Percentiles rank a stretch among this genome's conserved stretches.
phyloP scores from a whole-genome alignment of 2,113 vertebrate genomes.

The Pteruthius melanotis region DNA sequence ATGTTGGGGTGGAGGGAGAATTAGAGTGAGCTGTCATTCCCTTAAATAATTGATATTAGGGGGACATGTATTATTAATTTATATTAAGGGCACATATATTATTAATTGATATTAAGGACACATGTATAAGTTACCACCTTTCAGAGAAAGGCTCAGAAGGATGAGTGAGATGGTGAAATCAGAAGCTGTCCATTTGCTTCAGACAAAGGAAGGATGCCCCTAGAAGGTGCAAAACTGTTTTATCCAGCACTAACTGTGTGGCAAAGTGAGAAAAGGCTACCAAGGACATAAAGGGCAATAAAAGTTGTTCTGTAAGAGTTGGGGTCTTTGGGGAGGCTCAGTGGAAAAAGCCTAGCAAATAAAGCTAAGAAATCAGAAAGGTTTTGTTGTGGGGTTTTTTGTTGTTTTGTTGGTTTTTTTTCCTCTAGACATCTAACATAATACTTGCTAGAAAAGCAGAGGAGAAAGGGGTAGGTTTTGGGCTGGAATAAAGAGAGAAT shows the following conservation, averaged over 20 bases:
- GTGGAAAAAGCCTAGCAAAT: neutral
- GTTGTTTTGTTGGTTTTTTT: neutral
- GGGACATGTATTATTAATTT: neutral
- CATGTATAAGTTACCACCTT: neutral
- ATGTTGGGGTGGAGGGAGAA: neutral
- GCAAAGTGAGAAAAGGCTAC: neutral
- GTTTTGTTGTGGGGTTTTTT: neutral
- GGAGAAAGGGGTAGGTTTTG: neutral
- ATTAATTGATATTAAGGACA: neutral
- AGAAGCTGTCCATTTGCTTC: neutral
- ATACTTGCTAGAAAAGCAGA: neutral
- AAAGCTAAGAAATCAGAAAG: neutral
- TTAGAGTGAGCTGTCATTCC: neutral
- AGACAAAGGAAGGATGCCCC: neutral
- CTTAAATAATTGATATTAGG: neutral
- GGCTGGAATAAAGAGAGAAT: neutral
- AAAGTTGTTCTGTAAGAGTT: neutral
- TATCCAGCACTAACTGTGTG: neutral
- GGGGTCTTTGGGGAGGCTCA: neutral
- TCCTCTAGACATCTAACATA: neutral
- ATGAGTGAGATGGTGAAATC: neutral
- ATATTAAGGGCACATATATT: neutral
- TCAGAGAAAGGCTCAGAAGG: neutral
- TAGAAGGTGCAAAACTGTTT: neutral
- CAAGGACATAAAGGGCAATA: neutral